Base-by-base conservation (phyloP, 1,140 invertebrate genomes). In the Rhagoletis pomonella region DNA sequence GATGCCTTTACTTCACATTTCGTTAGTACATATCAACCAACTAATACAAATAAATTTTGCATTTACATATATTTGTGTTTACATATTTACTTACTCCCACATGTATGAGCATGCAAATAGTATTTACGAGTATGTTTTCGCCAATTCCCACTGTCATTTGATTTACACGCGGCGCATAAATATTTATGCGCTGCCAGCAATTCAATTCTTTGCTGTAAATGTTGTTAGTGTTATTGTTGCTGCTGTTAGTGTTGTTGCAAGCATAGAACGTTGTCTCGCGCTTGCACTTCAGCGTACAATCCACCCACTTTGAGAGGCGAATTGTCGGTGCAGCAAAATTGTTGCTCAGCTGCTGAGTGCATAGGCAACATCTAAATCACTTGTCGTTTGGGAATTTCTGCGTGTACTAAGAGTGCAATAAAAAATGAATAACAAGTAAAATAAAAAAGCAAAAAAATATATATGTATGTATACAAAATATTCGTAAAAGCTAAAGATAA, bases 111-210 rank as follows among this genome's bases (percentile, higher is more conserved):
- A 12, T 73, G 67, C 14, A 73, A 73, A 73, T 73, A 73, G 44
- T 73, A 29, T 73, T 73, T 47, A 39, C 67, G 44, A 73, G 29
- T 29, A 29, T 29, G 29, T 29, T 73, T 42, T 39, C 44, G 67
- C 67, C 67, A 73, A 73, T 73, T 73, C 42, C 42, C 67, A 73
- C 67, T 73, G 39, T 73, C 67, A 73, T 73, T 73, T 73, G 67
- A 73, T 73, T 73, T 73, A 73, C 39, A 73, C 39, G 67, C 67
- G 39, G 42, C 39, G 5, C 6, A 73, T 73, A 73, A 73, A 73
- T 73, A 73, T 73, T 73, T 73, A 73, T 73, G 42, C 42, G 12
- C 14, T 42, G 39, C 67, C 44, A 3, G 17, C 17, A 47, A 55
- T 55, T 5, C 10, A 47, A 73, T 47, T 14, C 42, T 17, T 17